Evolutionary conservation across 2,797 vertebrate genomes (phyloP).

Genomic region (Oceanodroma leucorhoa): DNA sequence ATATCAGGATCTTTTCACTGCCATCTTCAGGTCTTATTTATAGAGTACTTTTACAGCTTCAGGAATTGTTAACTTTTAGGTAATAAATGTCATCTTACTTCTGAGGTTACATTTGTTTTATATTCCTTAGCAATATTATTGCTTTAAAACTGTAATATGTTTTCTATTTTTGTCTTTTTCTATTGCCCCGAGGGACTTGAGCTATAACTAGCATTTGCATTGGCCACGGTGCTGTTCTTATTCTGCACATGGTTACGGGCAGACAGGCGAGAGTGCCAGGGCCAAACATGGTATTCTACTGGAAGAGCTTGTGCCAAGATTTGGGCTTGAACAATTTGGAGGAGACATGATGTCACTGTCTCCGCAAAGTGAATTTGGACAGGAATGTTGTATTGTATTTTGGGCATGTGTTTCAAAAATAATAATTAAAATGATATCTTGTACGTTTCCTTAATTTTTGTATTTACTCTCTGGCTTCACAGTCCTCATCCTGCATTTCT

Average conservation of each 20-base stretch:
- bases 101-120: constrained; percentile 42
- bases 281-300: constrained; percentile 67
- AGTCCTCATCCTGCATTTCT: constrained; percentile 32
- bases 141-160: constrained; percentile 52
- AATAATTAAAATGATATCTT: constrained; percentile 53
- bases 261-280: constrained; percentile 59
- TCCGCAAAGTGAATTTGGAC: constrained; percentile 59
- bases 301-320: constrained; percentile 64
- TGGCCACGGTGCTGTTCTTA: constrained; percentile 65
- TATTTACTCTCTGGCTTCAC: constrained; percentile 41
- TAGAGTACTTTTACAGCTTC: constrained; percentile 61
- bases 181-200: constrained; percentile 47
- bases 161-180: constrained; percentile 63
- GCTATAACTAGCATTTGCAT: constrained; percentile 56
- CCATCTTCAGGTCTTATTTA: constrained; percentile 54
- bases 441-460: constrained; percentile 34
- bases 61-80: constrained; percentile 53
- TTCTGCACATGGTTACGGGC: constrained; percentile 54
- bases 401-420: constrained; percentile 56
- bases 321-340: constrained; percentile 69
- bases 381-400: constrained; percentile 41
- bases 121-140: constrained; percentile 56
- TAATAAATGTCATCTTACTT: constrained; percentile 27
- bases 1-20: constrained; percentile 49
- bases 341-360: constrained; percentile 79